Base-by-base conservation (phyloP, 2,113 vertebrate species). In the Anseranas semipalmata region DNA sequence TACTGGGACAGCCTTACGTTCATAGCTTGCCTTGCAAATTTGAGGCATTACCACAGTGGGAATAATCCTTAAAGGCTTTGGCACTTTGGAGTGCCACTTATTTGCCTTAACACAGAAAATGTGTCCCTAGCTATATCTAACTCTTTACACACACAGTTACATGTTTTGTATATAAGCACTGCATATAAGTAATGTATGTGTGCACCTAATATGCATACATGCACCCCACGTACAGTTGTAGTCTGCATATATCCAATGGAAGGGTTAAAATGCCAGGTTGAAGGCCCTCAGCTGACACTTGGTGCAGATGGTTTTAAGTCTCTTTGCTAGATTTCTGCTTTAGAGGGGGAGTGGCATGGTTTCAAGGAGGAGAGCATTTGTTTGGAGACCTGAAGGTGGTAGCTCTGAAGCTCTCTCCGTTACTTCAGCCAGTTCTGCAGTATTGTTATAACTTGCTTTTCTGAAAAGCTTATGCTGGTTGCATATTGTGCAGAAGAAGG, bases 201-300 rank as follows among this genome's bases (percentile, higher is more conserved):
- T 10, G 25, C 50, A 3, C 33, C 56, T 60, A 2, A 0, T 24
- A 30, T 0, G 16, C 32, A 24, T 18, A 7, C 13, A 4, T 8
- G n/a, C 8, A 5, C 33, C 35, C 35, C 21, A 0, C 2, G 12
- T 39, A 7, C 22, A 7, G 18, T 21, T 41, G 0, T 1, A 18
- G 41, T 19, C 55, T 75, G 56, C 24, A 0, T 2, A 63, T 39
- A 22, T 37, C 24, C 33, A 25, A 1, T 25, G 58, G 43, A 68
- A 59, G 35, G 33, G 15, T 33, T 68, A 7, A 39, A 78, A 65
- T 0, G 0, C 55, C 33, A 75, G 74, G 30, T 37, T 35, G 59
- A n/a, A 70, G 85, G 68, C 70, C 48, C 92, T 67, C 0, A 19
- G 46, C 52, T 56, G 74, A 24, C 17, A 1, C 25, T 56, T 32